A percentile compares a stretch with the other conserved stretches of the same genome.
Evolutionary conservation across 2,797 vertebrate species (phyloP).

Genomic region (Neostethus bicornis): DNA sequence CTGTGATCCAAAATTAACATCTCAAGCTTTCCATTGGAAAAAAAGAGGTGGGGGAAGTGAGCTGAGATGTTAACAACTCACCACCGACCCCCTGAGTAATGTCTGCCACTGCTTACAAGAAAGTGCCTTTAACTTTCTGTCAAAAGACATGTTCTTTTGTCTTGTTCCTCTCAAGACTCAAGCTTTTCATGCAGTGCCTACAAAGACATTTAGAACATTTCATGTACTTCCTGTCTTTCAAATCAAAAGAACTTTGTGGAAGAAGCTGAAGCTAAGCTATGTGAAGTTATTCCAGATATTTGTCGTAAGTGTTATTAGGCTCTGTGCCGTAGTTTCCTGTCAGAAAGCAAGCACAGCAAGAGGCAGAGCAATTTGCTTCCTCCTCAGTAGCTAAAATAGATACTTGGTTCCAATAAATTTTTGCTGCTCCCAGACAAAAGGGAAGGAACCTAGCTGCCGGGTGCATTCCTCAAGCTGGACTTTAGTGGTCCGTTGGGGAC

Average conservation of each 20-base stretch:
- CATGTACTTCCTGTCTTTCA: conserved; percentile 20
- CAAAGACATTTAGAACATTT: conserved; percentile 19
- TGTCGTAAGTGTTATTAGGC: conserved; percentile 34
- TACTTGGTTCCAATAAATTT: conserved; percentile 63
- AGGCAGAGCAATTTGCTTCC: conserved; percentile 51
- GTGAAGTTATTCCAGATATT: conserved; percentile 50
- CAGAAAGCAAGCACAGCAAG: conserved; percentile 18
- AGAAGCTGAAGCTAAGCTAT: conserved; percentile 36
- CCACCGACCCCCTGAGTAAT: conserved; percentile 33
- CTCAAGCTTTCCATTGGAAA: conserved; percentile 32
- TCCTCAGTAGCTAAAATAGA: conserved; percentile 49
- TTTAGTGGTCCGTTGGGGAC: conserved; percentile 60
- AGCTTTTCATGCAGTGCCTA: conserved; percentile 16
- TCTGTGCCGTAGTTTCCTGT: conserved; percentile 26
- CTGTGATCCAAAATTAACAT: conserved; percentile 47
- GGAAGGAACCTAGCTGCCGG: conserved; percentile 32
- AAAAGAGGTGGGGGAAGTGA: conserved; percentile 13
- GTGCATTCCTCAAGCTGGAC: conserved; percentile 59
- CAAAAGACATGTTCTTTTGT: conserved; percentile 24
- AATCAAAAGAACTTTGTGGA: conserved; percentile 21
- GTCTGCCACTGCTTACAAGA: conserved; percentile 31
- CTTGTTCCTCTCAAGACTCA: neutral
- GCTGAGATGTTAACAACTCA: conserved; percentile 37
- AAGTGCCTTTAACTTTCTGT: conserved; percentile 35
- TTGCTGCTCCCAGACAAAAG: conserved; percentile 44